Evolutionary conservation across 2,888 invertebrate genomes (phyloP).

Genomic region (Cosmia trapezina): DNA sequence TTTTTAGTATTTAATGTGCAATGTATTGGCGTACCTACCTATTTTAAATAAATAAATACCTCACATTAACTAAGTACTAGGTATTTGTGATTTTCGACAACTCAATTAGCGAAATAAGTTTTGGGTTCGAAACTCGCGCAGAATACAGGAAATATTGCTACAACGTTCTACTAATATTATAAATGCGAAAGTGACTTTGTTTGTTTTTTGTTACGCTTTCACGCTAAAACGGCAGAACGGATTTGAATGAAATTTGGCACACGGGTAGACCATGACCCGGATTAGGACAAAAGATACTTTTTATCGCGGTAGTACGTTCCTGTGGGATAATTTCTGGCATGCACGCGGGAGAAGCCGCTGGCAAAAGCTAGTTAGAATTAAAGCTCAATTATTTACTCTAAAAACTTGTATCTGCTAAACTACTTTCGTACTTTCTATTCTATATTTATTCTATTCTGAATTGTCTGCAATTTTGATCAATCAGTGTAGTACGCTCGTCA

Average conservation of each 20-base stretch:
- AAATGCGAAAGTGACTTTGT: no score
- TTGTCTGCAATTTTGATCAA: not conserved
- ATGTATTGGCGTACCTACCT: no score
- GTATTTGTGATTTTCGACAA: not conserved
- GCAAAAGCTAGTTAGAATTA: not conserved
- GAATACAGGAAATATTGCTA: not conserved
- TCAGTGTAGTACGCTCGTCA: not conserved
- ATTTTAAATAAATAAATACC: conserved; percentile 13
- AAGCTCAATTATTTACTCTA: not conserved
- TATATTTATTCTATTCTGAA: not conserved
- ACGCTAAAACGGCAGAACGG: no score
- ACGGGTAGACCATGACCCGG: no score
- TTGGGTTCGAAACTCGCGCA: not conserved
- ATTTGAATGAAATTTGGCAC: no score
- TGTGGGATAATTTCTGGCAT: no score
- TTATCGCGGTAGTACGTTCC: no score
- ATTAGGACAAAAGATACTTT: no score
- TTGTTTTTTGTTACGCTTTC: no score
- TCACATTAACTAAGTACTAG: not conserved
- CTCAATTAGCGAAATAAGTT: not conserved
- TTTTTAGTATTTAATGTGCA: no score
- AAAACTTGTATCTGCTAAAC: not conserved
- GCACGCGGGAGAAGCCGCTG: not conserved
- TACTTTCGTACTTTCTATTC: not conserved
- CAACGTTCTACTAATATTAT: no score